Evolutionary conservation across 2,113 vertebrate species (phyloP).

Genomic region (Lycocorax pyrrhopterus): DNA sequence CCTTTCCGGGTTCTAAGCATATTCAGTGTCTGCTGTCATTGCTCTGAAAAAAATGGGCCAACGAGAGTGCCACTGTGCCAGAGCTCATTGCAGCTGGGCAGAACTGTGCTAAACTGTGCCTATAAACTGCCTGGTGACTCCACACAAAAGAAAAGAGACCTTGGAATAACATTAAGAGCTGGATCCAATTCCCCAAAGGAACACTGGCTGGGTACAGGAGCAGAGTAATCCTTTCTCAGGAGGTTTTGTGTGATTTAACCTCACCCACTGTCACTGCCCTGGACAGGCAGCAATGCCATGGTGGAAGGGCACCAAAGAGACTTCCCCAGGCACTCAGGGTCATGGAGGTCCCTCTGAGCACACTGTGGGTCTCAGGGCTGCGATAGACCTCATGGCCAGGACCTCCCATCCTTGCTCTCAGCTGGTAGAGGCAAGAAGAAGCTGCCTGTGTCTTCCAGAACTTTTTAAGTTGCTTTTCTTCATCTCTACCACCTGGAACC

Average conservation of each 20-base stretch:
- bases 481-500: neutral
- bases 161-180: neutral
- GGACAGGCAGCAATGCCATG: neutral
- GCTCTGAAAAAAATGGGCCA: neutral
- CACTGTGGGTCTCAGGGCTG: neutral
- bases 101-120: neutral
- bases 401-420: neutral
- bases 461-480: neutral
- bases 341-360: neutral
- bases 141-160: neutral
- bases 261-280: neutral
- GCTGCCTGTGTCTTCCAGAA: neutral
- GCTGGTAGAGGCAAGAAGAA: neutral
- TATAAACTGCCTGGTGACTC: neutral
- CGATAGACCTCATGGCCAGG: neutral
- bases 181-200: neutral
- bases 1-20: neutral
- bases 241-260: neutral
- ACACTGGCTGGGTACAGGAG: neutral
- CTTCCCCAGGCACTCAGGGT: neutral
- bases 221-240: neutral
- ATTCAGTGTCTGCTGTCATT: neutral
- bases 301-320: neutral
- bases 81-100: neutral
- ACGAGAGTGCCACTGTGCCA: neutral